These are phyloP conservation scores for Seriola quinqueradiata DNA, from an alignment of 2,113 vertebrate species.

Conservation along the genomic window DNA sequence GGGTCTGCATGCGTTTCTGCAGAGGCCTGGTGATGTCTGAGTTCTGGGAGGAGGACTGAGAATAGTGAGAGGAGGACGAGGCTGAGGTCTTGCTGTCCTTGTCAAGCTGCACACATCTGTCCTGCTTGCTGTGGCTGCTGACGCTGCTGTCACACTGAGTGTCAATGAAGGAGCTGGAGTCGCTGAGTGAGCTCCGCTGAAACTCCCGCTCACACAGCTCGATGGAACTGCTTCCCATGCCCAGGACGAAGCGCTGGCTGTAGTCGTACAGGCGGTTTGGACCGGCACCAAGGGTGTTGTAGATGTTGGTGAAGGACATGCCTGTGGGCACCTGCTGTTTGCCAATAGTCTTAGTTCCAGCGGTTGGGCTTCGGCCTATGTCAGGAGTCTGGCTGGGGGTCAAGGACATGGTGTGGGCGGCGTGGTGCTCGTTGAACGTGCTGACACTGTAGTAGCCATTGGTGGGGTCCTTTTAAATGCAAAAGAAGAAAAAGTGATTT, in stretches of 20 bases:
- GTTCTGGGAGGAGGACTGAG: constrained; percentile 98
- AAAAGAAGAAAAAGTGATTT: no score
- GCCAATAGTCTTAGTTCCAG: no score
- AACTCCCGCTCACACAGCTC: constrained; percentile 98
- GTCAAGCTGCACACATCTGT: constrained; percentile 97
- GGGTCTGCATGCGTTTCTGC: constrained; percentile 99
- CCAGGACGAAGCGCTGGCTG: constrained; percentile 96
- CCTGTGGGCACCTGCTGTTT: no score
- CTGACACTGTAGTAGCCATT: no score
- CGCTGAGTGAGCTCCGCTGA: constrained; percentile 97
- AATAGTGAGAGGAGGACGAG: constrained; percentile 96
- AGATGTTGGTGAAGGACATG: no score
- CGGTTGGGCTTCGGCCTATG: no score
- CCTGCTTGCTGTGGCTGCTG: constrained; percentile 98
- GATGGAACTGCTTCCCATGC: constrained; percentile 99
- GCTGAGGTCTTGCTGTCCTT: constrained; percentile 99
- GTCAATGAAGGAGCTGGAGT: constrained; percentile 99
- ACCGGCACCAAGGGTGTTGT: constrained; percentile 65
- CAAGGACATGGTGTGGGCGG: no score
- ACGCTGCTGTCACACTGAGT: constrained; percentile 98
- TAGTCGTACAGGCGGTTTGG: constrained; percentile 98
- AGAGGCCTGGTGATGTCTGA: constrained; percentile 97
- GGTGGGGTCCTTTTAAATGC: no score
- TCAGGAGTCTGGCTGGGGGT: no score
- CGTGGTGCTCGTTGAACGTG: no score